Percentiles rank a stretch among this genome's conserved stretches.
phyloP scores from a whole-genome alignment of 2,797 vertebrate species.

The Cryptoprocta ferox region DNA sequence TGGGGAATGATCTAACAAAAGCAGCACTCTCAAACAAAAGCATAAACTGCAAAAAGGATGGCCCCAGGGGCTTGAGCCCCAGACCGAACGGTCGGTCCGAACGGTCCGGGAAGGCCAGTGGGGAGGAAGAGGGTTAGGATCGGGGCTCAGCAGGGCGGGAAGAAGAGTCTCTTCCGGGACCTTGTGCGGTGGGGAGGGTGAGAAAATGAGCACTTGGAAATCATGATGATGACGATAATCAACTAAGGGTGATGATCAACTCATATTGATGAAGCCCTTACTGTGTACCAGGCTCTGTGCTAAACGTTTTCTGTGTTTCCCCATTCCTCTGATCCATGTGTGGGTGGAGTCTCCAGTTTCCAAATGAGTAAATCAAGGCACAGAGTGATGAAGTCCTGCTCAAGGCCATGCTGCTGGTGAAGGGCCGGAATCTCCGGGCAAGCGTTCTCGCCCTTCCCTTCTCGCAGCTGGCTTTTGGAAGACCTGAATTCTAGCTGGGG shows the following conservation, averaged over 20 bases:
- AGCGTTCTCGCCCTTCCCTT: not conserved
- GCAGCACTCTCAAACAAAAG: not conserved
- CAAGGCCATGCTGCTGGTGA: not conserved
- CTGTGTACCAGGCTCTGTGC: not conserved
- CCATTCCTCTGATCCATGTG: fast-evolving
- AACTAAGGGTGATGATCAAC: too few relatives aligned
- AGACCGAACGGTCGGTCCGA: not conserved
- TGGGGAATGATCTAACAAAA: not conserved
- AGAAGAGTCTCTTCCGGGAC: not conserved
- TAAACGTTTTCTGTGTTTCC: not conserved
- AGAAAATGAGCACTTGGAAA: not conserved
- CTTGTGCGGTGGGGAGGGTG: not conserved
- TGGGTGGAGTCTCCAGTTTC: not conserved
- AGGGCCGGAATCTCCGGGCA: not conserved
- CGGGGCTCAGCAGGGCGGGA: too few relatives aligned
- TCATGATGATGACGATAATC: not conserved
- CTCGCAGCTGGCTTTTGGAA: not conserved
- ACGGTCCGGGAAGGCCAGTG: not conserved
- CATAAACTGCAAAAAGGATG: not conserved
- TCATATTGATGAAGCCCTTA: not conserved
- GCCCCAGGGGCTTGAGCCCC: not conserved
- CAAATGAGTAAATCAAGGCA: not conserved
- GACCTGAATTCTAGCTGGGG: not conserved
- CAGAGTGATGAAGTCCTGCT: not conserved
- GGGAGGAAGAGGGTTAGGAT: not conserved